Evolutionary conservation across 2,888 invertebrate genomes (phyloP).

Genomic region (Eledone cirrhosa): DNA sequence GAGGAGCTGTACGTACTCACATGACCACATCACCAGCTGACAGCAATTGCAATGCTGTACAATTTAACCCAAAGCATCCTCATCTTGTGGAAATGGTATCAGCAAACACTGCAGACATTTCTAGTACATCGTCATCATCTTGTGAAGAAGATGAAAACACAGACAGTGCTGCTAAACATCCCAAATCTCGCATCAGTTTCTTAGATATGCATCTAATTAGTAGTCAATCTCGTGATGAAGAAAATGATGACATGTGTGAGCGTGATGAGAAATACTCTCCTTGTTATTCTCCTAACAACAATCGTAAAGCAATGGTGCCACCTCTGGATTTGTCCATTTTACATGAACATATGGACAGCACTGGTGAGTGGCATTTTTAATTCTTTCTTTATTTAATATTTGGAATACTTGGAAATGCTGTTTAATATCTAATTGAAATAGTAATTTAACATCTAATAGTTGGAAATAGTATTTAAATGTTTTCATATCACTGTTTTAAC

Average conservation of each 20-base stretch:
- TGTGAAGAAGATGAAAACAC: constrained; percentile 34
- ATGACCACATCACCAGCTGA: not conserved
- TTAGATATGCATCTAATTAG: constrained; percentile 52
- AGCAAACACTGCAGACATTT: constrained; percentile 18
- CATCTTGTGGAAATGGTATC: constrained; percentile 21
- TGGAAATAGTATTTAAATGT: no score
- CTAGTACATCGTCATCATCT: constrained; percentile 25
- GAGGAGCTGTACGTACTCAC: not conserved
- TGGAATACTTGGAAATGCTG: no score
- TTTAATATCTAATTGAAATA: no score
- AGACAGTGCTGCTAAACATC: constrained; percentile 39
- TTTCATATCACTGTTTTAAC: no score
- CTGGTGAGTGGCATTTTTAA: constrained; percentile 54
- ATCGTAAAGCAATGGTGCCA: constrained; percentile 62
- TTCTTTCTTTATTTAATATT: not conserved
- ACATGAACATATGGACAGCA: constrained; percentile 72
- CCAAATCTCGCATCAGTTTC: constrained; percentile 52
- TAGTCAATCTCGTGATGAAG: constrained; percentile 72
- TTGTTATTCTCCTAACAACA: constrained; percentile 70
- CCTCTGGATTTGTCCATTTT: constrained; percentile 72
- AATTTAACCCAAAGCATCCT: constrained; percentile 9
- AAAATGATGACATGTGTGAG: constrained; percentile 72
- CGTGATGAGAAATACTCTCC: constrained; percentile 71
- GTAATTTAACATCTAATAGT: no score
- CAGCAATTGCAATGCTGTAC: not conserved